Conservation (phyloP, 2,113 vertebrate genomes). For the Leptocoma aspasia region DNA sequence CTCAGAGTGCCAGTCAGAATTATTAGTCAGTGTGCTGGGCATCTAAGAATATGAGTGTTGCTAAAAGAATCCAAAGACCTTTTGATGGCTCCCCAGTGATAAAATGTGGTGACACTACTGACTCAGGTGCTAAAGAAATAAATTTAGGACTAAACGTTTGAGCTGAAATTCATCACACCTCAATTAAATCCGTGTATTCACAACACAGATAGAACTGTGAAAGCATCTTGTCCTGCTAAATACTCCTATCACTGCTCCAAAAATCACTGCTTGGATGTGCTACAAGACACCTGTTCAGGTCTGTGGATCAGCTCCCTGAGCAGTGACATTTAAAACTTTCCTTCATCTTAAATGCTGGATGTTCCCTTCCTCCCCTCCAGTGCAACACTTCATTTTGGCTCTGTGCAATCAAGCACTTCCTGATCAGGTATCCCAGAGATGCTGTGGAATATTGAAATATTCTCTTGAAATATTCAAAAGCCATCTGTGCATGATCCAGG, state of each 20-base stretch:
- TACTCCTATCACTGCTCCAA: neutral
- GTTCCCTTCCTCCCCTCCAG: neutral
- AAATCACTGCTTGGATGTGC: neutral
- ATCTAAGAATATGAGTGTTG: neutral
- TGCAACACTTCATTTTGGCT: neutral
- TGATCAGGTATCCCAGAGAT: neutral
- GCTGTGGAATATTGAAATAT: rapidly evolving
- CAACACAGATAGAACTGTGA: neutral
- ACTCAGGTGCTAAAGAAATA: neutral
- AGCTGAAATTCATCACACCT: neutral
- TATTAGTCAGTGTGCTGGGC: neutral
- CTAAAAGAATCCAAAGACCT: neutral
- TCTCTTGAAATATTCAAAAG: neutral
- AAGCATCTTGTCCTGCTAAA: neutral
- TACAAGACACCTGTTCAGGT: neutral
- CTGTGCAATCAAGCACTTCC: neutral
- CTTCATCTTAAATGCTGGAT: neutral
- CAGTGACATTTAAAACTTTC: neutral
- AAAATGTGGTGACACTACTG: neutral
- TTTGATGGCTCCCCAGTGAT: neutral
- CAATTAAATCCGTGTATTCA: neutral
- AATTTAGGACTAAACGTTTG: neutral
- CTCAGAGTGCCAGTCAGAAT: neutral
- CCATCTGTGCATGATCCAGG: too few relatives aligned
- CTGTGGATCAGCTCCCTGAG: neutral